These are phyloP conservation scores for Eurosta solidaginis DNA, from an alignment of 1,140 invertebrate genomes.

Conservation along the genomic window DNA sequence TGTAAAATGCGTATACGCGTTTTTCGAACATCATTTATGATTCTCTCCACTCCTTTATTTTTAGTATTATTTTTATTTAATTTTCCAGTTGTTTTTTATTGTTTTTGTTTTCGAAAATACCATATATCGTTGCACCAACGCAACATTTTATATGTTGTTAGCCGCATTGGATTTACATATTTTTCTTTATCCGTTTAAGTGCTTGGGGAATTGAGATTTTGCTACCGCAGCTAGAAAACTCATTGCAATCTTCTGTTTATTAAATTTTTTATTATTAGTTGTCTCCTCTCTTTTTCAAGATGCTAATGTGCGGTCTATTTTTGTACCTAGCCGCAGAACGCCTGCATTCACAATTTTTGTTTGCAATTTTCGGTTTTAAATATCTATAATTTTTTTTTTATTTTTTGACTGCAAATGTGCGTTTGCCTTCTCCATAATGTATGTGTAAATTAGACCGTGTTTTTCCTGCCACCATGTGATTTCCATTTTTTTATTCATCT, in stretches of 20 bases:
- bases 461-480: too few relatives aligned
- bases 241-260: not conserved
- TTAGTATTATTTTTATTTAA: not conserved
- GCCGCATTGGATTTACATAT: not conserved
- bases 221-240: not conserved
- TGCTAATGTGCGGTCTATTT: not conserved
- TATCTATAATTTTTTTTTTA: not conserved
- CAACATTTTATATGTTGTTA: not conserved
- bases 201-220: not conserved
- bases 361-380: not conserved
- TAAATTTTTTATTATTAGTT: not conserved
- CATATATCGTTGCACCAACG: not conserved
- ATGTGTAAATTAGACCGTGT: too few relatives aligned
- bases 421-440: not conserved
- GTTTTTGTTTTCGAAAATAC: not conserved
- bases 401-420: not conserved
- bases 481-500: too few relatives aligned
- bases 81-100: not conserved
- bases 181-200: too few relatives aligned
- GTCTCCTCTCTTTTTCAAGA: not conserved
- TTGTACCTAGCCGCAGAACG: not conserved
- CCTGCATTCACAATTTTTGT: not conserved
- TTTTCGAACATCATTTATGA: not conserved
- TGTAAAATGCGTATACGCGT: not conserved
- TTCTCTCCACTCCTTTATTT: not conserved